These are phyloP conservation scores for Danaus plexippus DNA, from an alignment of 1,140 invertebrate genomes.

Conservation along the genomic window DNA sequence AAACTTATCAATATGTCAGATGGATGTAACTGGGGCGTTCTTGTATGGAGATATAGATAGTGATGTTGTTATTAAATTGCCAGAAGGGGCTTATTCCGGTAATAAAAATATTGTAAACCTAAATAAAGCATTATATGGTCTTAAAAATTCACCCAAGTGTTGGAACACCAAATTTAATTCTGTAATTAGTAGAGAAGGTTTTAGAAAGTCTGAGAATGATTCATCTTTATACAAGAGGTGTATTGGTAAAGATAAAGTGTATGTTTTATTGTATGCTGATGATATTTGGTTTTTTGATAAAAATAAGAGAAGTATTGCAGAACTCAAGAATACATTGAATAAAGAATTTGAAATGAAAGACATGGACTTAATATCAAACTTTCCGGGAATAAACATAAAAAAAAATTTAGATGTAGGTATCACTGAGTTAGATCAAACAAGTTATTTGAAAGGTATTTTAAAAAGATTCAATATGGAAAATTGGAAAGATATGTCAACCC, in stretches of 20 bases:
- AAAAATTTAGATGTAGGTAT: too few species aligned
- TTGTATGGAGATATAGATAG: slow-evolving; percentile 32
- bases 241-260: slow-evolving; percentile 6
- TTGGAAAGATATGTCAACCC: too few species aligned
- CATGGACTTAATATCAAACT: too few species aligned
- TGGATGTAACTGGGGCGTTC: slow-evolving; percentile 38
- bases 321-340: too few species aligned
- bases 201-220: slow-evolving; percentile 21
- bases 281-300: slow-evolving; percentile 15
- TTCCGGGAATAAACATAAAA: too few species aligned
- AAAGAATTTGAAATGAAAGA: too few species aligned
- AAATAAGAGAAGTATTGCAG: slow-evolving; percentile 11
- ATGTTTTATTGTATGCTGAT: slow-evolving; percentile 21
- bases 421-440: too few species aligned
- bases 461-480: too few species aligned
- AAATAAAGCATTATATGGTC: slow-evolving; percentile 19
- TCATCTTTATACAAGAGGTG: slow-evolving; percentile 24
- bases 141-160: slow-evolving; percentile 21
- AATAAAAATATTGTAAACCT: too few species aligned
- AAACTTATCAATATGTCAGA: slow-evolving; percentile 31
- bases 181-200: slow-evolving; percentile 11
- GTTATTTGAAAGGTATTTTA: too few species aligned
- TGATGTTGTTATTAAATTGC: slow-evolving; percentile 28
- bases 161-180: slow-evolving; percentile 20
- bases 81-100: too few species aligned